Conservation (phyloP, 2,797 vertebrate species). For the Heliangelus exortis region DNA sequence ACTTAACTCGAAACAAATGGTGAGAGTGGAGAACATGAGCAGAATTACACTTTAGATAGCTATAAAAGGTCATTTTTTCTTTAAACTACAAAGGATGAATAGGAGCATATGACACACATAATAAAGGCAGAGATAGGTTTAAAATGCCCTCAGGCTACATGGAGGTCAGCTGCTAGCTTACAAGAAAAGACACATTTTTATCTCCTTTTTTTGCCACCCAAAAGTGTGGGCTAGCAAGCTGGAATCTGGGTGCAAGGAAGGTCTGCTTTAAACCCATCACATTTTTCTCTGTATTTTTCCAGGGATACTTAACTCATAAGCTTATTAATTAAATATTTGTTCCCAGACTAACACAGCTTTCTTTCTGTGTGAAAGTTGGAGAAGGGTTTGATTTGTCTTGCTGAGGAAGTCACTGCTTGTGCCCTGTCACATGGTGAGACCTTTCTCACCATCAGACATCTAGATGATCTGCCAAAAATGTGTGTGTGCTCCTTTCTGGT, state of each 20-base stretch:
- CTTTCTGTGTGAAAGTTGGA: neutral
- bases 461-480: neutral
- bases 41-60: slow-evolving; percentile 73
- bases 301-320: neutral
- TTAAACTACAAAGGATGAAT: slow-evolving; percentile 71
- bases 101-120: slow-evolving; percentile 62
- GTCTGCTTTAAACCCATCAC: neutral
- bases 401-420: neutral
- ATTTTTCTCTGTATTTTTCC: neutral
- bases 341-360: neutral
- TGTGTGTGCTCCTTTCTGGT: neutral
- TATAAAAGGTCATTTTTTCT: slow-evolving; percentile 72
- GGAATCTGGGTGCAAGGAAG: neutral
- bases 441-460: neutral
- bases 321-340: neutral
- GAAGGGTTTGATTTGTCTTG: neutral
- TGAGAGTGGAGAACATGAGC: slow-evolving; percentile 65
- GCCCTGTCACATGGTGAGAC: neutral
- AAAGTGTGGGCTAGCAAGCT: neutral
- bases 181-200: slow-evolving; percentile 44
- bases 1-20: slow-evolving; percentile 80
- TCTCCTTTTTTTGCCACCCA: neutral
- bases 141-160: slow-evolving; percentile 29
- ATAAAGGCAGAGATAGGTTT: slow-evolving; percentile 63
- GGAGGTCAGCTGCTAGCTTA: slow-evolving; percentile 39